Percentiles rank a stretch among this genome's conserved stretches.
Evolutionary conservation across 2,888 invertebrate species (phyloP).

Genomic region (Blastobasis lacticolella): DNA sequence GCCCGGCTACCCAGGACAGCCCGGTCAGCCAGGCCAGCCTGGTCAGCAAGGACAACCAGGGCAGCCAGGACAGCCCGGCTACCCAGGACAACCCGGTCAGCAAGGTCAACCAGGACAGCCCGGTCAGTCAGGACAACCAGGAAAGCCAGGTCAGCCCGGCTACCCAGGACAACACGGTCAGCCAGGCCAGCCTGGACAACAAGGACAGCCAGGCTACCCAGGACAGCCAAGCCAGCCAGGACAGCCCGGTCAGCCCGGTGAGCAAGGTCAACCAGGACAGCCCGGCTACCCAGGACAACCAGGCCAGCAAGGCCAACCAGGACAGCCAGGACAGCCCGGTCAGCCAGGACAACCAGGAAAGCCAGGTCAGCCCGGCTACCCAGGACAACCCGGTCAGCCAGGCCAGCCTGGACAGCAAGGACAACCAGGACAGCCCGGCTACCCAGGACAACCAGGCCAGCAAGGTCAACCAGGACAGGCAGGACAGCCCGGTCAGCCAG

Average conservation of each 20-base stretch:
- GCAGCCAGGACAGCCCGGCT: slow-evolving; percentile 20
- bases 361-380: slow-evolving; percentile 19
- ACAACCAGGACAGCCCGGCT: slow-evolving; percentile 14
- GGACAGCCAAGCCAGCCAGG: slow-evolving; percentile 25
- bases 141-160: slow-evolving; percentile 17
- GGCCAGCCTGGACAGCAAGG: slow-evolving; percentile 15
- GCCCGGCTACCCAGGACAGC: slow-evolving; percentile 16
- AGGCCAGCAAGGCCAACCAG: slow-evolving; percentile 20
- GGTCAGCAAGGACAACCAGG: slow-evolving; percentile 14
- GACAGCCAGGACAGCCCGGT: slow-evolving; percentile 20
- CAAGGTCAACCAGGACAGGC: slow-evolving; percentile 7
- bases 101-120: slow-evolving; percentile 36
- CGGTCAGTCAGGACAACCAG: slow-evolving; percentile 22
- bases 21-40: slow-evolving; percentile 14
- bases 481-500: slow-evolving; percentile 11
- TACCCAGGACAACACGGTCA: not conserved
- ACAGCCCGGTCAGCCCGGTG: slow-evolving; percentile 15
- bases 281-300: slow-evolving; percentile 41
- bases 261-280: slow-evolving; percentile 4
- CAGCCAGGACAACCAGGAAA: slow-evolving; percentile 23
- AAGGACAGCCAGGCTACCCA: slow-evolving; percentile 38
- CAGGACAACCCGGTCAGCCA: slow-evolving; percentile 14
- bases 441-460: slow-evolving; percentile 15
- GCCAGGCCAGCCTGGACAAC: slow-evolving; percentile 19
- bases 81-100: slow-evolving; percentile 16